Evolutionary conservation across 35 echinoderm and acorn worm species (phyloP).

Genomic region (Acanthaster planci): DNA sequence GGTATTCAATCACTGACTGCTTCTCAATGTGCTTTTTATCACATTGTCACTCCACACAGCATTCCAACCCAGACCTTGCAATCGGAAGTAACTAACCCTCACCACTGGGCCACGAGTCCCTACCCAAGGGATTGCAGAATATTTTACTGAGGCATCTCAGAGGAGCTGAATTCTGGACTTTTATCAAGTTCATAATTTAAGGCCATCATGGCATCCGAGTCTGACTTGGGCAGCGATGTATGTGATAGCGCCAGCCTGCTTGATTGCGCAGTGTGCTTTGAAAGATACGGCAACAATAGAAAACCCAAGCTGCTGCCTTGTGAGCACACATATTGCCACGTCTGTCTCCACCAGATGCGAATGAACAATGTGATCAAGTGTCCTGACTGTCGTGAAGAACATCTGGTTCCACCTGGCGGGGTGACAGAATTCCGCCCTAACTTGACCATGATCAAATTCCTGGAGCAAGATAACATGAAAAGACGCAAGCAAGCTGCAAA

Average conservation of each 20-base stretch:
- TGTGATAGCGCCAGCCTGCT: background rate
- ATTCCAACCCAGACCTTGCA: too few species aligned
- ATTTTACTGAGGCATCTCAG: too few species aligned
- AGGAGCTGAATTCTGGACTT: too few species aligned
- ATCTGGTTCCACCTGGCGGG: background rate
- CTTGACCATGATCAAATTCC: background rate
- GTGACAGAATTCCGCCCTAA: background rate
- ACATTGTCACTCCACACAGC: too few species aligned
- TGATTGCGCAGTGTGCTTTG: background rate
- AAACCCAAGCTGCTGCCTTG: constrained; percentile 19
- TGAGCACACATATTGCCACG: constrained; percentile 5
- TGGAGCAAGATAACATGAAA: background rate
- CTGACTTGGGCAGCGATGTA: background rate
- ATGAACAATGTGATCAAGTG: background rate
- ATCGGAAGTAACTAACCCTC: too few species aligned
- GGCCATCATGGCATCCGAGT: background rate
- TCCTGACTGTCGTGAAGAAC: background rate
- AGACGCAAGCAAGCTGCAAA: background rate
- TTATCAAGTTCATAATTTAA: too few species aligned
- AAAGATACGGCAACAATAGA: background rate
- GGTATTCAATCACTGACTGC: too few species aligned
- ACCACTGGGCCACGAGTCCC: too few species aligned
- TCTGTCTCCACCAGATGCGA: background rate
- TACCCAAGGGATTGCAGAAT: too few species aligned
- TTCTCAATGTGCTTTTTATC: too few species aligned